phyloP scores from a whole-genome alignment of 2,797 vertebrate species.

The Linurgus olivaceus region DNA sequence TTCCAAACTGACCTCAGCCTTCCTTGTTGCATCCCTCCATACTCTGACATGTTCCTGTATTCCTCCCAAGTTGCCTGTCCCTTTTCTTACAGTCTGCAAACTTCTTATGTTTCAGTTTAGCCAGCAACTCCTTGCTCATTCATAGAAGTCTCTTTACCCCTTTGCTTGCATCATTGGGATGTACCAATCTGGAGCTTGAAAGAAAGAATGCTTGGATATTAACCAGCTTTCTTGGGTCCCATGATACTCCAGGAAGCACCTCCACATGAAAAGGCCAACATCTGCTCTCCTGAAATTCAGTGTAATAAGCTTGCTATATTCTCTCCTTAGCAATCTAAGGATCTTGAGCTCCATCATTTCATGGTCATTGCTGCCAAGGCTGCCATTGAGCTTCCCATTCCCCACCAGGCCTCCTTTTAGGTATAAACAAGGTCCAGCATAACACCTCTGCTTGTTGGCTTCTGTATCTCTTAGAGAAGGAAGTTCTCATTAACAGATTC shows the following conservation, averaged over 20 bases:
- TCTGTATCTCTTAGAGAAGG: neutral
- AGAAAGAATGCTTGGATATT: neutral
- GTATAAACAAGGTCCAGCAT: neutral
- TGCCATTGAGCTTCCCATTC: neutral
- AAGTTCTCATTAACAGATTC: fast-evolving
- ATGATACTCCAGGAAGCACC: neutral
- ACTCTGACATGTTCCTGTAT: neutral
- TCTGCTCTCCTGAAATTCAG: neutral
- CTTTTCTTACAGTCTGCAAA: neutral
- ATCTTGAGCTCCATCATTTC: neutral
- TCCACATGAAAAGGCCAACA: neutral
- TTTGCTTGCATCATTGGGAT: neutral
- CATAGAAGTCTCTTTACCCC: neutral
- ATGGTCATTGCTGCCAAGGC: neutral
- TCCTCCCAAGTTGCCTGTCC: neutral
- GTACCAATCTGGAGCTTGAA: fast-evolving
- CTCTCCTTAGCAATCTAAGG: neutral
- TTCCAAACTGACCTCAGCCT: neutral
- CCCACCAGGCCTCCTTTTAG: neutral
- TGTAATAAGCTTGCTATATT: neutral
- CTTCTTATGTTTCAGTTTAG: neutral
- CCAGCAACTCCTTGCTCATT: neutral
- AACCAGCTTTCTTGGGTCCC: neutral
- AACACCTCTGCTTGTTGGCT: neutral
- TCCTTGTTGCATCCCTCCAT: fast-evolving